These are phyloP conservation scores for Catamblyrhynchus diadema DNA, from an alignment of 2,797 vertebrate species.

Conservation along the genomic window DNA sequence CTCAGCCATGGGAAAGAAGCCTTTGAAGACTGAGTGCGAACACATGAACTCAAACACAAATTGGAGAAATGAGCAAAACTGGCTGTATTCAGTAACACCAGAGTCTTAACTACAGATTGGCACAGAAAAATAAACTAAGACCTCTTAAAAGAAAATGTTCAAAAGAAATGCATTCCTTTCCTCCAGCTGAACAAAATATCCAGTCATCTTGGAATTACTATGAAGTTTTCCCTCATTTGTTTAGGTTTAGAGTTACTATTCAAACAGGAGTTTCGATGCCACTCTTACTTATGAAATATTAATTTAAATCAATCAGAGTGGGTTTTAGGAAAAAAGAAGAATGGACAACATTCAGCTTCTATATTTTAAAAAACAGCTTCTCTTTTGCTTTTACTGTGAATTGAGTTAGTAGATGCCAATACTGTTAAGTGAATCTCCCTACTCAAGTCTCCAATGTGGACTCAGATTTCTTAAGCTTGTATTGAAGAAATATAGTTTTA, in stretches of 20 bases:
- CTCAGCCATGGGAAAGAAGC: neutral
- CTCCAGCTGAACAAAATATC: neutral
- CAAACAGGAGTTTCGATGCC: neutral
- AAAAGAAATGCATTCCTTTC: neutral
- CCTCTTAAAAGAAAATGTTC: neutral
- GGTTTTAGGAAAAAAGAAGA: neutral
- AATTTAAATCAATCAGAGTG: neutral
- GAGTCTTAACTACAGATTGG: neutral
- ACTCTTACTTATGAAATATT: neutral
- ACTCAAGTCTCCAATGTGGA: neutral
- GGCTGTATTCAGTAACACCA: neutral
- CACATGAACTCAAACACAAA: neutral
- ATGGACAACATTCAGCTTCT: neutral
- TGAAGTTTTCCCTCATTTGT: neutral
- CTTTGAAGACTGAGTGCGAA: neutral
- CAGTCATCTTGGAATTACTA: neutral
- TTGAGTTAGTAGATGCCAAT: neutral
- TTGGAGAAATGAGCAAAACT: neutral
- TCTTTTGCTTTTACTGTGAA: neutral
- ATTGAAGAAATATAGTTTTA: neutral
- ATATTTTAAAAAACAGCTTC: neutral
- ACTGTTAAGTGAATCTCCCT: neutral
- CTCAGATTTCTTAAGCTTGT: neutral
- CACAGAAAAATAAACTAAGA: conserved; percentile 39
- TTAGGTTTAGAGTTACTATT: neutral